Conservation (phyloP, 1,140 invertebrate species). For the Ips typographus region DNA sequence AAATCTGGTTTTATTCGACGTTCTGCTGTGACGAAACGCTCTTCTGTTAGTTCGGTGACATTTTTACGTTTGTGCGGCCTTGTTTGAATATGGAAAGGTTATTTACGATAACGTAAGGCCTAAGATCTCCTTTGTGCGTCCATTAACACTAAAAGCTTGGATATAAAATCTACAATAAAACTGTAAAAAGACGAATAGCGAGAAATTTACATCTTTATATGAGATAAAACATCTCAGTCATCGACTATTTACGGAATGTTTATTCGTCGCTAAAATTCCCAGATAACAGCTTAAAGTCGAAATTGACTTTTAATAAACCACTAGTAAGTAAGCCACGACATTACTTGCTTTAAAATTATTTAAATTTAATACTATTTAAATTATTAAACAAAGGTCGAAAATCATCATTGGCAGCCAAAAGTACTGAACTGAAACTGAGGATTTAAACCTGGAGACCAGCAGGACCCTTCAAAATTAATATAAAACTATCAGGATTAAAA, state of each 20-base stretch:
- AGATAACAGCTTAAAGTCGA: constrained; percentile 13
- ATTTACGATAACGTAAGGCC: constrained; percentile 10
- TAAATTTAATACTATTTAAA: too few relatives aligned
- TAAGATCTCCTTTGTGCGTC: constrained; percentile 12
- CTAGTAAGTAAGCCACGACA: too few relatives aligned
- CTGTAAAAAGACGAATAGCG: constrained; percentile 9
- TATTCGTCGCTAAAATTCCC: constrained; percentile 15
- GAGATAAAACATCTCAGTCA: constrained; percentile 15
- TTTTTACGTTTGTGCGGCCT: background rate
- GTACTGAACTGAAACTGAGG: constrained; percentile 5
- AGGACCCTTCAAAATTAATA: constrained; percentile 28
- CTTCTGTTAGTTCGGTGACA: constrained; percentile 1
- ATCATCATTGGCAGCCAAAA: too few relatives aligned
- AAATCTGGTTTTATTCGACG: background rate
- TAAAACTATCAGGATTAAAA: constrained; percentile 37
- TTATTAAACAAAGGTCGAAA: too few relatives aligned
- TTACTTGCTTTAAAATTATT: too few relatives aligned
- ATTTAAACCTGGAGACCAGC: constrained; percentile 18
- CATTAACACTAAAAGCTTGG: constrained; percentile 21
- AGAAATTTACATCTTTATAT: constrained; percentile 15
- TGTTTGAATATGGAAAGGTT: constrained; percentile 12
- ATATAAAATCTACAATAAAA: constrained; percentile 21
- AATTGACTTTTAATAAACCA: constrained; percentile 19
- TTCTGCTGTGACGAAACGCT: background rate
- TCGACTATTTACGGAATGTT: constrained; percentile 9